These are phyloP conservation scores for Gila robusta DNA, from an alignment of 2,797 vertebrate species.

Conservation along the genomic window DNA sequence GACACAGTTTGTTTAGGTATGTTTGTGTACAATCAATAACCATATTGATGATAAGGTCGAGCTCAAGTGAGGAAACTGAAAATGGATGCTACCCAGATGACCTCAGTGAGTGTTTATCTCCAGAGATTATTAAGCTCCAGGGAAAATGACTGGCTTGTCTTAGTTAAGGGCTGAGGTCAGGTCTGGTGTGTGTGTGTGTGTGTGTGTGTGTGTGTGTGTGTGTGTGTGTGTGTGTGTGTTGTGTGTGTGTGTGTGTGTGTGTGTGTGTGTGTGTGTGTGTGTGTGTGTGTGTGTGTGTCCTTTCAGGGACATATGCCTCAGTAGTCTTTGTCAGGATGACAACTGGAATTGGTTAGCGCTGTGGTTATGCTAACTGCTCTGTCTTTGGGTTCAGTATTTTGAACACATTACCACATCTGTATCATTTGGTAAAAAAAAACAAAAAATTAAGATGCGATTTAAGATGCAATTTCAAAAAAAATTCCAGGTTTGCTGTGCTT, in stretches of 20 bases:
- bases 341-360: constrained; percentile 26
- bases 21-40: constrained; percentile 46
- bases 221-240: background rate
- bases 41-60: constrained; percentile 34
- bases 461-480: no score
- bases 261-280: no score
- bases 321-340: constrained; percentile 25
- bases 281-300: constrained; percentile 3
- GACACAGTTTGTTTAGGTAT: constrained; percentile 17
- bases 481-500: no score
- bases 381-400: background rate
- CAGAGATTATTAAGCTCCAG: constrained; percentile 45
- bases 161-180: constrained; percentile 51
- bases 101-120: constrained; percentile 51
- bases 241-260: constrained; percentile 4
- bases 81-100: constrained; percentile 49
- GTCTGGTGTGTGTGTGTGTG: background rate
- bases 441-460: background rate
- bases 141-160: constrained; percentile 43
- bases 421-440: background rate
- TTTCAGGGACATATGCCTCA: constrained; percentile 25
- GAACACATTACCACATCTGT: background rate
- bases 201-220: background rate
- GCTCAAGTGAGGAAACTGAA: constrained; percentile 48
- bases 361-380: constrained; percentile 34